A percentile compares a stretch with the other conserved stretches of the same genome.
phyloP scores from a whole-genome alignment of 2,113 vertebrate genomes.

The Chlorodrepanis virens region DNA sequence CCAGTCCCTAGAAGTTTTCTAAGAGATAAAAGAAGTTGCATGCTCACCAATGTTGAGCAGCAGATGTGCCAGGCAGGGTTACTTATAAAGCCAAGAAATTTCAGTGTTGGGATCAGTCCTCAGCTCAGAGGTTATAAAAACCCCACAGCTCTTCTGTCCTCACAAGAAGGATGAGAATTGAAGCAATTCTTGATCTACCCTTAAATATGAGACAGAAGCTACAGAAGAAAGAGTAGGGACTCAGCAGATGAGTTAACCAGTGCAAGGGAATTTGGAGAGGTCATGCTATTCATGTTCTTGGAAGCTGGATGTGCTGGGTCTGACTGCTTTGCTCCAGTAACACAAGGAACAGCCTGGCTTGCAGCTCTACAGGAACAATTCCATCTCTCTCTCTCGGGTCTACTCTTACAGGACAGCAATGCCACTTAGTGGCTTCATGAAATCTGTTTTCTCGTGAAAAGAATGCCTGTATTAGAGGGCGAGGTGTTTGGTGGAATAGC shows the following conservation, averaged over 20 bases:
- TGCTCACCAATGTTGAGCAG: rapidly evolving
- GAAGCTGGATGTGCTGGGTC: not conserved
- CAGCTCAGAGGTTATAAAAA: not conserved
- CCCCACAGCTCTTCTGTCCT: not conserved
- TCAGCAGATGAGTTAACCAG: not conserved
- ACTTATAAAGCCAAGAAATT: not conserved
- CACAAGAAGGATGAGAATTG: not conserved
- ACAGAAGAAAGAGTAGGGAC: not conserved
- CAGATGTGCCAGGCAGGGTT: not conserved
- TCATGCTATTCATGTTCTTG: not conserved
- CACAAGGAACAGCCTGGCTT: not conserved
- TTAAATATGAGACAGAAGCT: not conserved
- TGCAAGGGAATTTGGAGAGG: not conserved
- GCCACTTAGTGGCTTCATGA: conserved; percentile 14
- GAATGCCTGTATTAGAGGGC: not conserved
- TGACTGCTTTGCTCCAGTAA: not conserved
- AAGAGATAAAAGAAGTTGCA: not conserved
- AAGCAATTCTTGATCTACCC: not conserved
- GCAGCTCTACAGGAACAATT: not conserved
- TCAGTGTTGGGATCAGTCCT: not conserved
- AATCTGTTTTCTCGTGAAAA: not conserved
- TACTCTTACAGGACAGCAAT: not conserved
- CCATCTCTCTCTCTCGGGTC: not conserved
- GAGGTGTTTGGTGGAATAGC: not conserved
- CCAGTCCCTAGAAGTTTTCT: not conserved